Base-by-base conservation (phyloP, 2,797 vertebrate genomes). In the Sebastes diaconus region DNA sequence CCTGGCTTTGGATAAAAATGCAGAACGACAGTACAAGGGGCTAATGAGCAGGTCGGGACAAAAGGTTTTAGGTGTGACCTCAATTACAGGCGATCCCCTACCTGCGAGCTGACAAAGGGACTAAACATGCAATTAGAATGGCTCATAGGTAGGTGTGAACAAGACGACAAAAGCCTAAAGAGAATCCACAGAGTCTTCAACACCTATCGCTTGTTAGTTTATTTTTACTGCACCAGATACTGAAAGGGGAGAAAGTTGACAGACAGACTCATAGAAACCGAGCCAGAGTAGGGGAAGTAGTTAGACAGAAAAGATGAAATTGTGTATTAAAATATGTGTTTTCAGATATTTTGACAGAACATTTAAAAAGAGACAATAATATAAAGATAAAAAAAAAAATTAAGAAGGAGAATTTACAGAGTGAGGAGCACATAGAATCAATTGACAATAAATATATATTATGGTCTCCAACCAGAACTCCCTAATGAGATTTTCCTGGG, bases 181-280 rank as follows among this genome's bases (percentile, higher is more conserved):
- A 87, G 85, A 94, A 94, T 92, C 91, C 79, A 71, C 90, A 91
- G 74, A 80, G 73, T 27, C 70, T 54, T 88, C 85, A 22, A 94
- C 95, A 92, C 95, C 91, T 93, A 69, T 11, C 11, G 72, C 93
- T 93, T 91, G 95, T 96, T 94, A 89, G 95, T 95, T 95, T 94
- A 89, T 91, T 90, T 94, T 94, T 88, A 83, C 73, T 71, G 71
- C 69, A 18, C n/a, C 81, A 3, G 42, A 81, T 73, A 70, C 14
- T 1, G 25, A 73, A 27, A 25, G 50, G 36, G 57, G 75, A 78
- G 76, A 87, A 77, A 70, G 78, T 66, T 64, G 1, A 63, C 68
- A 46, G 50, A 73, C 36, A 65, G 50, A 18, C 18, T 64, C 25
- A 6, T n/a, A 14, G 22, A 73, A 57, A 50, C 6, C 3, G 59